Conservation (phyloP, 2,888 invertebrate genomes). For the Ectropis crepuscularia region DNA sequence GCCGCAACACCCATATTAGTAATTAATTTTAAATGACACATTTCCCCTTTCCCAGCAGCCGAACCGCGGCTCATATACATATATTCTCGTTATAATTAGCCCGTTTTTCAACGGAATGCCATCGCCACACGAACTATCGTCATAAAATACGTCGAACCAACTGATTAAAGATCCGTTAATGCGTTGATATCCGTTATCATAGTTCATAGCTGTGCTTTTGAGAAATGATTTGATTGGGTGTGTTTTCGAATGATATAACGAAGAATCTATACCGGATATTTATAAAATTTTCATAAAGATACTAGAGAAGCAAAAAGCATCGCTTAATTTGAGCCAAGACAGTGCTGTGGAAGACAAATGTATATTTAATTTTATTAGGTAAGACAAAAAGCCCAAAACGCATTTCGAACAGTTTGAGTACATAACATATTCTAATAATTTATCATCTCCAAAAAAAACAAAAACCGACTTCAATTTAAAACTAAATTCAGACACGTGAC, state of each 20-base stretch:
- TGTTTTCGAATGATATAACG: conserved; percentile 23
- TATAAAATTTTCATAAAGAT: neutral
- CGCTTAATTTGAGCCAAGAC: too few relatives aligned
- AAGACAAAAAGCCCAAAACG: too few relatives aligned
- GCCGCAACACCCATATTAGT: too few relatives aligned
- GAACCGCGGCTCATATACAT: conserved; percentile 22
- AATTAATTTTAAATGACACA: conserved; percentile 10
- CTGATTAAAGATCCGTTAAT: conserved; percentile 43
- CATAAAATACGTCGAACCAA: conserved; percentile 38
- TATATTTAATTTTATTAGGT: too few relatives aligned
- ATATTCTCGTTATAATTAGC: conserved; percentile 40
- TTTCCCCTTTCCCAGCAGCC: neutral
- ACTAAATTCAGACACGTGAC: neutral
- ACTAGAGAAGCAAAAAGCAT: neutral
- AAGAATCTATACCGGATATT: neutral
- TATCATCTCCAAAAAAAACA: too few relatives aligned
- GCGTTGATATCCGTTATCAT: conserved; percentile 38
- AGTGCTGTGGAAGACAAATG: neutral
- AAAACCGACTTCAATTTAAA: neutral
- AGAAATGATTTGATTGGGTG: conserved; percentile 22
- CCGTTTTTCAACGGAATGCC: conserved; percentile 40
- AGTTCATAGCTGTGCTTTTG: conserved; percentile 19
- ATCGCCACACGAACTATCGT: conserved; percentile 31
- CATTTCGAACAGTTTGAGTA: too few relatives aligned
- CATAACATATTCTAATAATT: too few relatives aligned